These are phyloP conservation scores for Heterotilapia buettikoferi DNA, from an alignment of 2,113 vertebrate genomes.

Conservation along the genomic window DNA sequence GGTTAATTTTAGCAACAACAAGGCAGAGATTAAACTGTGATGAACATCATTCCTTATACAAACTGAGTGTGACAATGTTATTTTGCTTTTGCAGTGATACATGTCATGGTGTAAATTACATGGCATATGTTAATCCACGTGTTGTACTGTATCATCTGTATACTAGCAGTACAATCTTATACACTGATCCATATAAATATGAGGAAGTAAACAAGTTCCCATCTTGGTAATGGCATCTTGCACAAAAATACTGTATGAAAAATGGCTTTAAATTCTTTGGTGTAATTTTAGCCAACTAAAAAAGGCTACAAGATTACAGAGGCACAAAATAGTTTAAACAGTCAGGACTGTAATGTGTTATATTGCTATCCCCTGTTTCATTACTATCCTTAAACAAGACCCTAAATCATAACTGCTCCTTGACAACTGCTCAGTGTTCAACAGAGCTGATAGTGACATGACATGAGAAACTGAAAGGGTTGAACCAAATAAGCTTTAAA, in stretches of 20 bases:
- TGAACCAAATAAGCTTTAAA: not conserved
- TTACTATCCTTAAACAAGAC: not conserved
- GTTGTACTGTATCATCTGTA: not conserved
- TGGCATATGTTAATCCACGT: not conserved
- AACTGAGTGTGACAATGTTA: not conserved
- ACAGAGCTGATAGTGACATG: not conserved
- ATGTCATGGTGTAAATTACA: not conserved
- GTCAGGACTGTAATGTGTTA: not conserved
- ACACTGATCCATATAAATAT: not conserved
- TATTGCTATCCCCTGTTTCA: not conserved
- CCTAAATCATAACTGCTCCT: not conserved
- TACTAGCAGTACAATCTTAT: not conserved
- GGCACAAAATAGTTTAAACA: not conserved
- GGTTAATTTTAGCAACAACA: conserved; percentile 27
- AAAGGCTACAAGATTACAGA: not conserved
- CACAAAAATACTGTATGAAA: not conserved
- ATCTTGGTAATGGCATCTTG: not conserved
- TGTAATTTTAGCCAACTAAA: not conserved
- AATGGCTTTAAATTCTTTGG: not conserved
- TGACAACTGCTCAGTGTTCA: not conserved
- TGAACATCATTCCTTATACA: not conserved
- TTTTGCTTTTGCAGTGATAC: not conserved
- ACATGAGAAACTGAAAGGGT: not conserved
- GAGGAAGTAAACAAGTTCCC: not conserved
- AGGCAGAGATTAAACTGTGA: not conserved